Base-by-base conservation (phyloP, 2,888 invertebrate species). In the Autographa pulchrina region DNA sequence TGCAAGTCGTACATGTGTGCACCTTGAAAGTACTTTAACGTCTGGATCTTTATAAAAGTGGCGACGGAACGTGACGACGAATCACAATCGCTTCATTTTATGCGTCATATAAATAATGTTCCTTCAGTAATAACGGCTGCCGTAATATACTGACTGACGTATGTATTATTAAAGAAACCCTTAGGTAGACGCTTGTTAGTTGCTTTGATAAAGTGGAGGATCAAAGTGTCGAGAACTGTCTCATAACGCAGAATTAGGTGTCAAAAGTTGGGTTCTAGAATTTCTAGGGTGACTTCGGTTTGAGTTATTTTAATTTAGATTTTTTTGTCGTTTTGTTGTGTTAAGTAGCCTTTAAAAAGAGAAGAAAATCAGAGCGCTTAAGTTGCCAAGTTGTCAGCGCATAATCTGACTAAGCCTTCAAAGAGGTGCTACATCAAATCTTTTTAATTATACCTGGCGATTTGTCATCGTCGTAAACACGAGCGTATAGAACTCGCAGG, bases 81-180 rank as follows among this genome's bases (percentile, higher is more conserved):
- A 89, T 87, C 81, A 82, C 83, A 84, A 91, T 88, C 83, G 84
- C 87, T 88, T 90, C 88, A 89, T 91, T 90, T 88, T 77, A 81
- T 79, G 67, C 68, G 70, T 69, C 81, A 75, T 70, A 80, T 77
- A 81, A 79, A 77, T 80, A 75, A 78, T 81, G 74, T 68, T 60
- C 59, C 70, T 66, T 62, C 58, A 65, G 74, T 69, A 76, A 83
- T 83, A 82, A 81, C 66, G 68, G 59, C 58, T 62, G 68, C 71
- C 68, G 68, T 75, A 70, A 68, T 75, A 68, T 74, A 74, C 72
- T 58, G 52, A 65, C 61, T 60, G 74, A 74, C 62, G 60, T 76
- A 79, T 70, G 62, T 72, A 60, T 62, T 62, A 56, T 76, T 75
- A 78, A 69, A n/a, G 56, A 52, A 58, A 66, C 52, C 41, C 20